phyloP scores from a whole-genome alignment of 2,797 vertebrate genomes.

The Mustela erminea region DNA sequence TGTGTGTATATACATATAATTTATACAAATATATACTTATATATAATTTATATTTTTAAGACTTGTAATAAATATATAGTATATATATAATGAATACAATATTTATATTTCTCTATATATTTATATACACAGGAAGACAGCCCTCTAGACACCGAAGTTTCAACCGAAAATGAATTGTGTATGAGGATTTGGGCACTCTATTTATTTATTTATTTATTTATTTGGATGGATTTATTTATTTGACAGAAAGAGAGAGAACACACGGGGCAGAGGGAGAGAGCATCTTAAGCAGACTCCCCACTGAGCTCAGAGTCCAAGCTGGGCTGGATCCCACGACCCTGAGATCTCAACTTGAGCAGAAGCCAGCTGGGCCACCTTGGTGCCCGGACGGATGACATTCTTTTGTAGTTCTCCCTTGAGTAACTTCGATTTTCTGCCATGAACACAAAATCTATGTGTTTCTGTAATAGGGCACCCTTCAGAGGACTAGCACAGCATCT shows the following conservation, averaged over 20 bases:
- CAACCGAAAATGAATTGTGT: slow-evolving; percentile 25
- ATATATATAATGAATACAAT: background rate
- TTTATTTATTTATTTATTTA: background rate
- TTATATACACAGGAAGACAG: background rate
- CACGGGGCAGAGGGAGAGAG: background rate
- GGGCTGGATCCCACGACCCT: background rate
- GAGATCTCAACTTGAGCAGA: background rate
- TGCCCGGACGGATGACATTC: background rate
- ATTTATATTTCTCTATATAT: background rate
- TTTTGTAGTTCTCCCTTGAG: background rate
- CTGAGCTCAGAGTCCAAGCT: background rate
- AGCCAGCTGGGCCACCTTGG: background rate
- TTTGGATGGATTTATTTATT: background rate
- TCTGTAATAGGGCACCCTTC: slow-evolving; percentile 5
- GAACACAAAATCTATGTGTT: background rate
- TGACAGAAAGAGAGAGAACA: background rate
- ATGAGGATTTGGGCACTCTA: background rate
- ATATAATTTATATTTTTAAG: background rate
- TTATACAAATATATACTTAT: background rate
- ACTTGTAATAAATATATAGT: background rate
- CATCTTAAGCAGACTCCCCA: background rate
- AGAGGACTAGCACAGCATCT: background rate
- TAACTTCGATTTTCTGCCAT: slow-evolving; percentile 48
- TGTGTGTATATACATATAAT: too few species aligned
- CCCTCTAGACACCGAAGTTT: slow-evolving; percentile 7